A percentile compares a stretch with the other conserved stretches of the same genome.
phyloP scores from a whole-genome alignment of 2,113 vertebrate species.

The Echinops telfairi region DNA sequence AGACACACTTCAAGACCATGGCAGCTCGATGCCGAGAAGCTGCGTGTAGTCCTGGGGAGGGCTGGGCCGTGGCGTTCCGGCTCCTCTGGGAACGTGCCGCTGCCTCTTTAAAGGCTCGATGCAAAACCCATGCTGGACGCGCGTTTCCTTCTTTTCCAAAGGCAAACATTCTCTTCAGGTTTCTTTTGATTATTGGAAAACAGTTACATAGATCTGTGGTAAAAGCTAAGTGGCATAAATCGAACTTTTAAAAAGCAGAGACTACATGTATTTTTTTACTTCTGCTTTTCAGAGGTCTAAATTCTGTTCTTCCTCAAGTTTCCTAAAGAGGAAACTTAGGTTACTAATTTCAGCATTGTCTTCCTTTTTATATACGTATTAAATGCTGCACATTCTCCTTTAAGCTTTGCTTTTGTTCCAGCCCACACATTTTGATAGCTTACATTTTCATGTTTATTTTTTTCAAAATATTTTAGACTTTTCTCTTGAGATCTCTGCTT shows the following conservation, averaged over 20 bases:
- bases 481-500: not conserved
- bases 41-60: not conserved
- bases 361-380: not conserved
- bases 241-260: not conserved
- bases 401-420: not conserved
- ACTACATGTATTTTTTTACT: not conserved
- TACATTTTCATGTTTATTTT: constrained; percentile 41
- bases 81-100: not conserved
- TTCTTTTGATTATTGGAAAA: not conserved
- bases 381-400: not conserved
- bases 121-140: not conserved
- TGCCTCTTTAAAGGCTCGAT: not conserved
- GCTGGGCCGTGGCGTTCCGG: not conserved
- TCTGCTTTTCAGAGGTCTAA: not conserved
- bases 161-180: not conserved
- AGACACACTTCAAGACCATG: not conserved
- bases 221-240: not conserved
- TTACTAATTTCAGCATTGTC: not conserved
- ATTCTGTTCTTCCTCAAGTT: constrained; percentile 4
- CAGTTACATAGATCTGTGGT: not conserved
- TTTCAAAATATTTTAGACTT: not conserved
- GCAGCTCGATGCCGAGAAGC: not conserved
- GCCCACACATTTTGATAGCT: not conserved
- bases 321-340: not conserved
- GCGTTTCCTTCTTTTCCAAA: not conserved